phyloP scores from a whole-genome alignment of 2,797 vertebrate species.

The Vipera latastei region DNA sequence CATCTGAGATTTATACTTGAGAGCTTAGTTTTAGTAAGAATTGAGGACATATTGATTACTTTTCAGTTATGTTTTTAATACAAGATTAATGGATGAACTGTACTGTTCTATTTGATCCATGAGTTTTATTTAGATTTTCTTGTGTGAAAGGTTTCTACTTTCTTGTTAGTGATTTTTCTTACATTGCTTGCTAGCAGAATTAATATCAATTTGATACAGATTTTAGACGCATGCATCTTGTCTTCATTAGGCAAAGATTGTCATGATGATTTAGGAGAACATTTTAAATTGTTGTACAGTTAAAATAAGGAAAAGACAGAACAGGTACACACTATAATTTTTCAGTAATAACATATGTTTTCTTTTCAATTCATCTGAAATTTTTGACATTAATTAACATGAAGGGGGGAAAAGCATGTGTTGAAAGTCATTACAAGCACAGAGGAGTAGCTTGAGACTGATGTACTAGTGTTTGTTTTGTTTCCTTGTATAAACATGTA shows the following conservation, averaged over 20 bases:
- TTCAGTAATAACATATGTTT: slow-evolving; percentile 59
- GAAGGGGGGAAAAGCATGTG: slow-evolving; percentile 41
- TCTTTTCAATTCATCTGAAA: slow-evolving; percentile 53
- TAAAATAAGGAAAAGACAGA: slow-evolving; percentile 20
- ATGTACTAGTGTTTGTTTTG: slow-evolving; percentile 43
- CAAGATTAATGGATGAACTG: slow-evolving; percentile 10
- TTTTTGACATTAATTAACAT: slow-evolving; percentile 59
- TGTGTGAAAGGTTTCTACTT: background rate
- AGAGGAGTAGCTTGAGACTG: slow-evolving; percentile 40
- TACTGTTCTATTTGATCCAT: slow-evolving; percentile 25
- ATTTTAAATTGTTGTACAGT: slow-evolving; percentile 51
- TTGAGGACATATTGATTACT: background rate
- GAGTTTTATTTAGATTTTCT: background rate
- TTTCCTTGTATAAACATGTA: slow-evolving; percentile 30
- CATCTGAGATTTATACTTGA: background rate
- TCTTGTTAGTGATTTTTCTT: slow-evolving; percentile 8
- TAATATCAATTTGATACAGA: slow-evolving; percentile 27
- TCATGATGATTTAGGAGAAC: slow-evolving; percentile 41
- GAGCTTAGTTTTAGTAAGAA: background rate
- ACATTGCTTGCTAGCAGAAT: slow-evolving; percentile 30
- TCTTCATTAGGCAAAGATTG: slow-evolving; percentile 30
- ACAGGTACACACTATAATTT: slow-evolving; percentile 44
- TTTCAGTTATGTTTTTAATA: background rate
- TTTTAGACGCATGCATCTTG: slow-evolving; percentile 34
- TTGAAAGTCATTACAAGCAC: slow-evolving; percentile 48